Base-by-base conservation (phyloP, 2,113 vertebrate species). In the Dromiciops gliroides region DNA sequence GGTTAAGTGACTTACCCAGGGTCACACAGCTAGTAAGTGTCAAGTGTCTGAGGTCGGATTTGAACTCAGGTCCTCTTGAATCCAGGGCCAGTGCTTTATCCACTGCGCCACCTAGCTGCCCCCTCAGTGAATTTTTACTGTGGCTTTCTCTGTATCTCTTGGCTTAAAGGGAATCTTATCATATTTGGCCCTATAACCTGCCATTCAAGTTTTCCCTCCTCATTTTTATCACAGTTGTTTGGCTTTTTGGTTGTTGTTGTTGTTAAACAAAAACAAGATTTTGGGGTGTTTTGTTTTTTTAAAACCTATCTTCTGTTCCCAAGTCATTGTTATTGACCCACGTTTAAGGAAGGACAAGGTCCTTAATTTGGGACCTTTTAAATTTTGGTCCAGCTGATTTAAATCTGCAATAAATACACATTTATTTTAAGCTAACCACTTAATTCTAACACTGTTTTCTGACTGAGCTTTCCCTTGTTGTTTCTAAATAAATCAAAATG, bases 321-420 rank as follows among this genome's bases (percentile, higher is more conserved):
- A 44, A 44, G n/a, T 83, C n/a, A 83, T 44, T 83, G 4, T 75
- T 22, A 44, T 19, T 75, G 16, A 75, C 16, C 1, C 37, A 22
- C 90, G 94, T 96, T 92, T 95, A 49, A 90, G 89, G 26, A 93
- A 67, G 75, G 25, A 91, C 89, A n/a, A 95, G 47, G 94, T 96
- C 50, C 50, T 96, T 96, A 31, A 89, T 8, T 93, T 93, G 94
- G 60, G 44, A 75, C 10, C n/a, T 67, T 96, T 92, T 44, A 95
- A 94, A 53, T 95, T 96, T 95, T 92, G 50, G 51, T 11, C 89
- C 53, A 94, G 92, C 8, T 92, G 37, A 91, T 96, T 93, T 95
- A 83, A 95, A 37, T 9, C 48, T 47, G 9, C 1, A 10, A 49
- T 92, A 50, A 90, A 95, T 96, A 90, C 50, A 95, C 28, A 83